phyloP scores from a whole-genome alignment of 1,140 invertebrate genomes.

The Odontomachus brunneus region DNA sequence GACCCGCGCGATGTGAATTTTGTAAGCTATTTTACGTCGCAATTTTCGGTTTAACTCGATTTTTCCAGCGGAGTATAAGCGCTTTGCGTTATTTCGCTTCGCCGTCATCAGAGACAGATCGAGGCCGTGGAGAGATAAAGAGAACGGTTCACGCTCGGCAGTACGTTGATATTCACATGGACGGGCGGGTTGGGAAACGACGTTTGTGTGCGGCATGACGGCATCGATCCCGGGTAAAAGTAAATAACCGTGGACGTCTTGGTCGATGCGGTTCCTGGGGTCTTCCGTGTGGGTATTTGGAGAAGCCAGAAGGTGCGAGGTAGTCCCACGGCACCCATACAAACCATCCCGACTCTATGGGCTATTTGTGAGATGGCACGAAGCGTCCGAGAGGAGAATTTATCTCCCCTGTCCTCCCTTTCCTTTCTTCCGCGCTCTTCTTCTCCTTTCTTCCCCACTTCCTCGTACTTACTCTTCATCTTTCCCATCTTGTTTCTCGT shows the following conservation, averaged over 20 bases:
- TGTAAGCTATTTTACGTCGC: background rate
- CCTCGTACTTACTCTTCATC: conserved; percentile 14
- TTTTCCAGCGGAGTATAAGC: background rate
- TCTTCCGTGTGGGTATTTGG: conserved; percentile 56
- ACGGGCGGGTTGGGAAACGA: background rate
- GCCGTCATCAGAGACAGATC: conserved; percentile 15
- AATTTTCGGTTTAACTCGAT: background rate
- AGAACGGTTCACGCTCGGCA: conserved; percentile 11
- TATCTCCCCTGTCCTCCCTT: conserved; percentile 46
- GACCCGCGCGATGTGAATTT: background rate
- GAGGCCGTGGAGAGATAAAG: background rate
- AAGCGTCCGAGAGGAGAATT: conserved; percentile 61
- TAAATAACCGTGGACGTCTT: conserved; percentile 64
- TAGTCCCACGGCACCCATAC: conserved; percentile 68
- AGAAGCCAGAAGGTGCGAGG: conserved; percentile 64
- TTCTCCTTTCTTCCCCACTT: background rate
- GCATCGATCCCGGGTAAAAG: conserved; percentile 69
- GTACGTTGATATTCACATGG: conserved; percentile 53
- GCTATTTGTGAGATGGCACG: conserved; percentile 68
- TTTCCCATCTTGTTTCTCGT: background rate
- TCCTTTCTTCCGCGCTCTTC: background rate
- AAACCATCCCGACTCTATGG: conserved; percentile 70
- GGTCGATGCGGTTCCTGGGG: conserved; percentile 42
- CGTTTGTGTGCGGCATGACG: conserved; percentile 13
- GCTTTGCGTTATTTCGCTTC: background rate